Conservation (phyloP, 2,888 invertebrate species). For the Apotomis capreana region DNA sequence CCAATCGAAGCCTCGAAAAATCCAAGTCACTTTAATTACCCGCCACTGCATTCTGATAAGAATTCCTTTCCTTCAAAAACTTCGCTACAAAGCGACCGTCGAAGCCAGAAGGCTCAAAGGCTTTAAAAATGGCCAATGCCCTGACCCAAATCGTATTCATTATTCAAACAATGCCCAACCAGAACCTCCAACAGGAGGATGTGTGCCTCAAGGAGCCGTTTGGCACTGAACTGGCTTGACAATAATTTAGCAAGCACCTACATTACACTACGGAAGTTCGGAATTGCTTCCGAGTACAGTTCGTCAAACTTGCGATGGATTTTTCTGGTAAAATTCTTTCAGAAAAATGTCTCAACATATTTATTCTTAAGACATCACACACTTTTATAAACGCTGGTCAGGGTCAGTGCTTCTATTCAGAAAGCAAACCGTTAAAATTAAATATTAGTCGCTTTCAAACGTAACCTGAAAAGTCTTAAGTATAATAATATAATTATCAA, state of each 20-base stretch:
- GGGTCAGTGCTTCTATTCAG: no score
- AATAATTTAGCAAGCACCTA: constrained; percentile 22
- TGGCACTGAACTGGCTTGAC: neutral
- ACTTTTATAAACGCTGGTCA: no score
- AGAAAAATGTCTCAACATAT: neutral
- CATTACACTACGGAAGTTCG: constrained; percentile 16
- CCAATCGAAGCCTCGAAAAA: neutral
- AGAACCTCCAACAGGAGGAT: neutral
- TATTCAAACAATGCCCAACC: neutral
- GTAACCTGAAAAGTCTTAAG: no score
- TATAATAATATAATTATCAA: no score
- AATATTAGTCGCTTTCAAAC: no score
- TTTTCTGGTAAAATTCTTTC: neutral
- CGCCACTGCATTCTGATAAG: neutral
- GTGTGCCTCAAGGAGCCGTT: constrained; percentile 16
- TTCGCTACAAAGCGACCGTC: neutral
- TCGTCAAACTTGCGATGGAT: neutral
- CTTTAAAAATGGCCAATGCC: constrained; percentile 8
- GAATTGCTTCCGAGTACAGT: constrained; percentile 28
- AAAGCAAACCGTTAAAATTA: no score
- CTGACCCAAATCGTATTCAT: constrained; percentile 6
- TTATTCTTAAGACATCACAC: no score
- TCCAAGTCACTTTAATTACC: neutral
- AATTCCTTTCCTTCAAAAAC: neutral
- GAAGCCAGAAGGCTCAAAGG: neutral